These are phyloP conservation scores for Acleris emargana DNA, from an alignment of 2,888 invertebrate species.

Conservation along the genomic window DNA sequence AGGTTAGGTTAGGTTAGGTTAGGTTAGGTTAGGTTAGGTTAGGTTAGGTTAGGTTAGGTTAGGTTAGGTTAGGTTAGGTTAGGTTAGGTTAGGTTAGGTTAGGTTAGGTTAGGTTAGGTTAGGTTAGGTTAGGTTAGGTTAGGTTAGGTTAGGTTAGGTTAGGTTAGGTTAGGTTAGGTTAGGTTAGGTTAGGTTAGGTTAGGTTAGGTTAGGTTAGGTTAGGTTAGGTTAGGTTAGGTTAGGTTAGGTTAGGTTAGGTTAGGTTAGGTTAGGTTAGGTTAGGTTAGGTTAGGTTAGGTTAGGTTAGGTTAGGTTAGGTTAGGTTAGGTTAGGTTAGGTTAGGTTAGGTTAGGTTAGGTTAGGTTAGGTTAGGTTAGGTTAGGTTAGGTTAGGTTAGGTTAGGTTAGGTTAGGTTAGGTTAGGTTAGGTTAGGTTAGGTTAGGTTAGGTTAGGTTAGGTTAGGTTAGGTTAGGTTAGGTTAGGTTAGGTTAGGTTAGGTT, in stretches of 20 bases:
- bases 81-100: conserved; percentile 8
- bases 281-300: no score
- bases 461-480: no score
- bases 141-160: conserved; percentile 4
- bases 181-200: neutral
- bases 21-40: neutral
- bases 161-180: conserved; percentile 1
- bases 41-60: conserved; percentile 8
- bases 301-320: no score
- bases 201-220: neutral
- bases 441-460: no score
- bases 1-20: conserved; percentile 26
- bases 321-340: no score
- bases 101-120: conserved; percentile 6
- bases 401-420: no score
- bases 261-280: no score
- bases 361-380: no score
- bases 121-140: neutral
- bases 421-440: no score
- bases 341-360: no score
- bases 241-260: neutral
- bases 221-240: neutral
- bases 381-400: no score
- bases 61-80: conserved; percentile 7
- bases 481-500: no score